Base-by-base conservation (phyloP, 2,113 vertebrate species). In the Peucedramus taeniatus region DNA sequence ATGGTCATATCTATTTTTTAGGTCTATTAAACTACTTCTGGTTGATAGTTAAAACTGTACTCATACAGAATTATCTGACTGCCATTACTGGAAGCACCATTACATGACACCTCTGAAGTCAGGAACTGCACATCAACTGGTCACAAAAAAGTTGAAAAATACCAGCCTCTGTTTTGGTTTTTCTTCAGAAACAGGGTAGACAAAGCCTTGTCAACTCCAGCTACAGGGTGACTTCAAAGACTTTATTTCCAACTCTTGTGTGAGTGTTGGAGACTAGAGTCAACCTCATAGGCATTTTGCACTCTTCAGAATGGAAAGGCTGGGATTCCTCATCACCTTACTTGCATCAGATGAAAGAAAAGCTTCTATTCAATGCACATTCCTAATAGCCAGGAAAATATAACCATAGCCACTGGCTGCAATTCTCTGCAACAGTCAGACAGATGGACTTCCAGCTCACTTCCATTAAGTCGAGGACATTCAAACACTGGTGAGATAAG, bases 401-500 rank as follows among this genome's bases (percentile, higher is more conserved):
- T 45, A 1, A 1, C 44, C 8, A 16, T 11, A 42, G n/a, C 6
- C 81, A 10, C 42, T 81, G 37, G 24, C 6, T 78, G 26, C 0
- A 5, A 70, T 44, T 42, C 35, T 78, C 45, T 35, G 11, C 13
- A 78, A 22, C 28, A 37, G 35, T 27, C 56, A 63, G 54, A 42
- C 8, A 31, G 26, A 23, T n/a, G 51, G 40, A 57, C 54, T 90
- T 83, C 15, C 76, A 53, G 26, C 24, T 86, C 45, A 21, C 24
- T 68, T 57, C 22, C 2, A 1, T 53, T 4, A 88, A 47, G 33
- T 74, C 26, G 50, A 81, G 33, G 28, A 30, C 18, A 10, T 79
- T 64, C 30, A 60, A 82, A 71, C 31, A 40, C 1, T 0, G 0
- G 15, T 24, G 49, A 76, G 35, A 6, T 35, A 63, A 66, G 35